Evolutionary conservation across 2,888 invertebrate genomes (phyloP).

Genomic region (Neoaliturus tenellus): DNA sequence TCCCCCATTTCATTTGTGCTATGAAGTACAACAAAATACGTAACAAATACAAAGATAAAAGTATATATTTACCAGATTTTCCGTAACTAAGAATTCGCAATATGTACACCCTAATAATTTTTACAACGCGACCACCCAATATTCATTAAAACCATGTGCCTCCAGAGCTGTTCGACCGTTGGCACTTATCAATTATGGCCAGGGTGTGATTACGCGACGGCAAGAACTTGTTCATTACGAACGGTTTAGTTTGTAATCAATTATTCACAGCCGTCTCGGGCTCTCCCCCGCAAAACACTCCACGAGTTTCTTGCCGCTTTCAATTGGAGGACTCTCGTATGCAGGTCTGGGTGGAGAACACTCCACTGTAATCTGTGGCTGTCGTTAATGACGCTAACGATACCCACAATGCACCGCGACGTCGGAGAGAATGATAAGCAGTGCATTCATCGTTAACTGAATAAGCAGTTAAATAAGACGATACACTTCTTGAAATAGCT

Average conservation of each 20-base stretch:
- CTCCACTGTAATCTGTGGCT: conserved; percentile 25
- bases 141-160: not conserved
- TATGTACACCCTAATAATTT: no score
- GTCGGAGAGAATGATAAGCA: no score
- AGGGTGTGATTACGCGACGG: not conserved
- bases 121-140: no score
- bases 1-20: no score
- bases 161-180: not conserved
- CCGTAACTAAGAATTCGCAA: no score
- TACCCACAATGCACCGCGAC: not conserved
- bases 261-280: conserved; percentile 12
- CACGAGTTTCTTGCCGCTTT: not conserved
- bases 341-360: not conserved
- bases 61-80: no score
- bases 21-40: no score
- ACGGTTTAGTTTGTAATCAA: conserved; percentile 38
- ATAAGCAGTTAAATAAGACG: no score
- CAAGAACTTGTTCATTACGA: conserved; percentile 49
- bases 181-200: conserved; percentile 38
- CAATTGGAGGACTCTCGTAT: not conserved
- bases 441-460: no score
- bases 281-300: conserved; percentile 17
- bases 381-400: conserved; percentile 34
- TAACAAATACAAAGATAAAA: no score
- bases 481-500: no score